Conservation (phyloP, 2,113 vertebrate genomes). For the Tonatia bakeri region DNA sequence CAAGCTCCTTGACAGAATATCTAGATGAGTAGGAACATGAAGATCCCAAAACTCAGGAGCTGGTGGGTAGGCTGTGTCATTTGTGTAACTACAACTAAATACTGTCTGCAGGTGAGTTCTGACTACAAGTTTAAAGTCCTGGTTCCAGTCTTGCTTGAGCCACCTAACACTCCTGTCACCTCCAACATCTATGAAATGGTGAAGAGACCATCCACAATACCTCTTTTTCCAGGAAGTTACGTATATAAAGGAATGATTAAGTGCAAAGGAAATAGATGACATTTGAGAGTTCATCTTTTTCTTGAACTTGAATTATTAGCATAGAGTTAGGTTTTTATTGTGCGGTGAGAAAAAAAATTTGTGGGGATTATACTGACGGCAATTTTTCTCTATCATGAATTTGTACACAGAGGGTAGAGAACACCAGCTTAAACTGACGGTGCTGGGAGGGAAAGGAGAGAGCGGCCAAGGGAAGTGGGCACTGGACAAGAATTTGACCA, state of each 20-base stretch:
- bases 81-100: background rate
- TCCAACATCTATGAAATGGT: background rate
- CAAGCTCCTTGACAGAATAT: background rate
- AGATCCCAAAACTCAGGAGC: background rate
- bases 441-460: background rate
- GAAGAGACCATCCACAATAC: background rate
- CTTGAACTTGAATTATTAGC: background rate
- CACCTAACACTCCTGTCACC: background rate
- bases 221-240: background rate
- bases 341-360: background rate
- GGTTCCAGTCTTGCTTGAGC: background rate
- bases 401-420: background rate
- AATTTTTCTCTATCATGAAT: background rate
- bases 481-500: background rate
- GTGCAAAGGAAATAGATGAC: background rate
- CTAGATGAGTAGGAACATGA: background rate
- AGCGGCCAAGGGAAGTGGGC: background rate
- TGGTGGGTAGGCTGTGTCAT: background rate
- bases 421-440: background rate
- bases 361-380: background rate
- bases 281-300: background rate
- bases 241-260: background rate
- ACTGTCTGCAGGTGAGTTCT: background rate
- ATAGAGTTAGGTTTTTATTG: slow-evolving; percentile 28
- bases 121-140: background rate